Base-by-base conservation (phyloP, 2,888 invertebrate genomes). In the Coenonympha glycerion region DNA sequence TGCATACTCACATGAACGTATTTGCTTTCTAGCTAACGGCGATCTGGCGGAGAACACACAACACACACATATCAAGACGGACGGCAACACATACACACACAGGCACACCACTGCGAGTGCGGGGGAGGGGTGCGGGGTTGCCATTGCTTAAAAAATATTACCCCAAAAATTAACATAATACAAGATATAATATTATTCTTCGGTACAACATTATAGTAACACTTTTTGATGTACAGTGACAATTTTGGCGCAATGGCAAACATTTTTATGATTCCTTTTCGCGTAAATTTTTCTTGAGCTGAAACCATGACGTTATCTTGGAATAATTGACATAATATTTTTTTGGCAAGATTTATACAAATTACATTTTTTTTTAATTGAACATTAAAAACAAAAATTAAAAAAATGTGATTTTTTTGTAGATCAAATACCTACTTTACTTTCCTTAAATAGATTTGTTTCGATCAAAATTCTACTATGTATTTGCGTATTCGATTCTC, bases 41-140 rank as follows among this genome's bases (percentile, higher is more conserved):
- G 82, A 68, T 60, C 68, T 73, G 76, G 77, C 70, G 81, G 78
- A 66, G 74, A 68, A 79, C 74, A 84, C 77, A 83, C 74, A 80
- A 74, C n/a, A 76, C 77, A 85, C 85, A 86, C 86, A 87, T 86
- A 86, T 87, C 86, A 86, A 85, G 86, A 84, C 71, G 82, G 85
- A 79, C 68, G 82, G 76, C 79, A 77, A 44, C 44, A 44, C 79
- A 81, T 73, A 81, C 71, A 86, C 80, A 84, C 80, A 80, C 71
- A 68, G 74, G 76, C 78, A 79, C 71, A 74, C 78, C 69, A 69
- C 69, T 73, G 75, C 76, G 76, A 72, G 76, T 67, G 73, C 70
- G 72, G 70, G 67, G 65, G 62, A 58, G 66, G 66, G 69, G 69
- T 18, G 69, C 42, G 39, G 52, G 58, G 55, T 60, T 79, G 81